Evolutionary conservation across 1,140 invertebrate genomes (phyloP).

Genomic region (Bombus polaris): DNA sequence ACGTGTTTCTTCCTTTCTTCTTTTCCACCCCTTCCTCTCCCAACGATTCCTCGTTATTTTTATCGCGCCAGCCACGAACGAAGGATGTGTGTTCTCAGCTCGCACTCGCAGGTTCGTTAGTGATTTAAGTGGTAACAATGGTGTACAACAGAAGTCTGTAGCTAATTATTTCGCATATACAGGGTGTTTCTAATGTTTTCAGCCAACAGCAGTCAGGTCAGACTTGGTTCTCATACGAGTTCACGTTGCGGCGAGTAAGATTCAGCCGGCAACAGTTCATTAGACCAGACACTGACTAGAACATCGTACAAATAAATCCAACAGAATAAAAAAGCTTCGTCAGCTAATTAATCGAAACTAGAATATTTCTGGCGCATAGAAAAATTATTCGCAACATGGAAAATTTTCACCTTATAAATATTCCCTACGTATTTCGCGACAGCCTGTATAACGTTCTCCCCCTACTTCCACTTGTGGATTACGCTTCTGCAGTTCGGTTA

Average conservation of each 20-base stretch:
- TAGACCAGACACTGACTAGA: accelerated
- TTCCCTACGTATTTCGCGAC: too few species aligned
- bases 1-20: constrained; percentile 13
- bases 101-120: constrained; percentile 59
- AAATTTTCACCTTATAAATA: too few species aligned
- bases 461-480: too few species aligned
- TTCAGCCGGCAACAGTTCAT: neutral
- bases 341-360: too few species aligned
- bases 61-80: constrained; percentile 27
- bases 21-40: neutral
- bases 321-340: too few species aligned
- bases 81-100: constrained; percentile 50
- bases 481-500: neutral
- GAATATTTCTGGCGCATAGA: too few species aligned
- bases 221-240: neutral
- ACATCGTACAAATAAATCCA: neutral
- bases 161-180: constrained; percentile 67
- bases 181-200: constrained; percentile 11
- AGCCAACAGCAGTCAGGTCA: too few species aligned
- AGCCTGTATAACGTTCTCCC: too few species aligned
- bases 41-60: constrained; percentile 29
- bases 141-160: constrained; percentile 47
- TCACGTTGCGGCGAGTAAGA: neutral
- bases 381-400: too few species aligned
- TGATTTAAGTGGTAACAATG: constrained; percentile 68